Base-by-base conservation (phyloP, 2,113 vertebrate genomes). In the Syngnathus typhle region DNA sequence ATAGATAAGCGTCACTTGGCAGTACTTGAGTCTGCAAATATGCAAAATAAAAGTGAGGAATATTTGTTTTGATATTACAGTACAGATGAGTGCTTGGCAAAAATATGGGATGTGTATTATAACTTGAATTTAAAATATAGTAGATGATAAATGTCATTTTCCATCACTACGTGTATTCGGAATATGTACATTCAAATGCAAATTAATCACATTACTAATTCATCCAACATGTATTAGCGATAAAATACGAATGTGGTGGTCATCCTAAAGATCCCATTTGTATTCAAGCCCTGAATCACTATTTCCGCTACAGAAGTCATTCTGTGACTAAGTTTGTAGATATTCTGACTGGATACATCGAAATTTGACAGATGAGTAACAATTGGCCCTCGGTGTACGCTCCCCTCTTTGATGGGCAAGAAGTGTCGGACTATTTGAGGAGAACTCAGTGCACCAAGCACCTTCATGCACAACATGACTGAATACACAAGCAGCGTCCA, bases 381-480 rank as follows among this genome's bases (percentile, higher is more conserved):
- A 54, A 46, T 3, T 32, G 51, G 55, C 11, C 55, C 27, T 32
- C 12, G 3, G 13, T n/a, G 18, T 82, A 79, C 72, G 78, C 78
- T 56, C 80, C 61, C 2, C 0, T 70, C 51, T 78, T 68, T 54
- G 38, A 56, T 84, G 66, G 67, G 54, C 54, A 51, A 46, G n/a
- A 74, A 49, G 27, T 44, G 1, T 10, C 15, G 16, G 66, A 27
- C n/a, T 43, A 27, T 27, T 51, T 60, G 38, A 65, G 75, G 75
- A 68, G 51, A 67, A 66, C 47, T 84, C 70, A 72, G 70, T 75
- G 73, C 82, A 83, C 78, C 82, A 71, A 68, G 63, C 64, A 75
- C 59, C 70, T 49, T 51, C 51, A 19, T 72, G 73, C 83, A 82
- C 87, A 83, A 86, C 86, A 85, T 84, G 64, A 71, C 61, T 62